Evolutionary conservation across 2,113 vertebrate species (phyloP), one percentile per base, ranked within the genome.

Genomic region (Psittacara wagleri): DNA sequence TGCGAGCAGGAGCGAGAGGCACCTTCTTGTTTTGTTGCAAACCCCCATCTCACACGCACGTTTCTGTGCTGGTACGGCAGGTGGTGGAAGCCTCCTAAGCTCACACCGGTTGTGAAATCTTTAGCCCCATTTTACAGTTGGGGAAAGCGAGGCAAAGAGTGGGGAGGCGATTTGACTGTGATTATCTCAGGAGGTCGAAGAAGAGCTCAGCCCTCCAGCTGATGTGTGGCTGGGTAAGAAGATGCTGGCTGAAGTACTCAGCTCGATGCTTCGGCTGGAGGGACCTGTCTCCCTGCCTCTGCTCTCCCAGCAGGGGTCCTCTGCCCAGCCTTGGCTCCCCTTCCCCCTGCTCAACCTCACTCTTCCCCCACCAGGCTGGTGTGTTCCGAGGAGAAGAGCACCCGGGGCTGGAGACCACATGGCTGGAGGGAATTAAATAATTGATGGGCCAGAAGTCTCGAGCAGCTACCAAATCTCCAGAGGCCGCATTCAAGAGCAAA

Each of bases 341-440:
- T 68, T 61, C 48, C 81, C 51, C 48, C 77, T 86, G 69, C 69
- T 66, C 61, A 67, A 1, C 31, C 46, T 20, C 1, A 1, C 64
- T 88, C 3, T 54, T 43, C 31, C 24, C 35, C 10, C 1, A 3
- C 9, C 20, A 37, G 70, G 41, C 68, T 59, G 61, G 22, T 88
- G 62, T 0, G 0, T 74, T 91, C 3, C 0, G 48, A 80, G 61
- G 37, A 95, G 84, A 86, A 0, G 1, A 92, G 52, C 66, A n/a
- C 77, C 52, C 3, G 2, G 91, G 78, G 37, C 82, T 92, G 91
- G 63, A 97, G 91, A 95, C 95, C 95, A 96, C 94, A 95, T 94
- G 94, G 96, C 92, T 94, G 83, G 57, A 91, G 92, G 66, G 80
- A 97, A 95, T 94, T 97, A 95, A 97, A 94, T 95, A 97, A 96